Base-by-base conservation (phyloP, 1,140 invertebrate species). In the Heterodera schachtii region DNA sequence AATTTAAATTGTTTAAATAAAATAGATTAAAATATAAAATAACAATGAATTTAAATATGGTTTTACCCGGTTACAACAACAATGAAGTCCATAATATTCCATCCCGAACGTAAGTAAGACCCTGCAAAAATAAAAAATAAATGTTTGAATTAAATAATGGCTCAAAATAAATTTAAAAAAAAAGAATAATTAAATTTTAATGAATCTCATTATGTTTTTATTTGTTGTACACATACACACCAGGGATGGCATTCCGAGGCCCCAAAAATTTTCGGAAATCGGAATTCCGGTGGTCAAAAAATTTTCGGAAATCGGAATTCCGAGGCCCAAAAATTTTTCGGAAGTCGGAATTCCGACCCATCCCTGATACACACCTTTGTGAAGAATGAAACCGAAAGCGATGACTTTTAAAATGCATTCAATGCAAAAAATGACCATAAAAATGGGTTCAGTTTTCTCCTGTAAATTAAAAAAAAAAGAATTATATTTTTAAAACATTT, bases 51-150 rank as follows among this genome's bases (percentile, higher is more conserved):
- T 31, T 31, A 31, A 31, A 31, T 31, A 1, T 16, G 78, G 85
- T 94, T 95, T 95, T 93, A 99, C 97, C 98, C 98, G 91, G 97
- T 99, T 90, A 99, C 95, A 92, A 99, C 97, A 91, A 99, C 98
- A 92, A 99, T 96, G 93, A 99, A 99, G 93, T 99, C 98, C 96
- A 99, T 98, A 91, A 99, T 97, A 94, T 99, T 99, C 98, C 98
- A 99, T 92, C 99, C 94, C 93, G 98, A 99, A 91, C 97, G 94
- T 91, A 99, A 94, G 93, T 99, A 99, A 90, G 97, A 97, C 91
- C 77, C 64, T 71, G 31, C 1, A 71, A 71, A 31, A 11, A 46
- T 11, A 43, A 71, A n/a, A n/a, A n/a, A n/a, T n/a, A n/a, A n/a
- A n/a, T n/a, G n/a, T n/a, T n/a, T n/a, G n/a, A n/a, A n/a, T n/a